Conservation (phyloP, 2,797 vertebrate genomes). For the Cuculus canorus region DNA sequence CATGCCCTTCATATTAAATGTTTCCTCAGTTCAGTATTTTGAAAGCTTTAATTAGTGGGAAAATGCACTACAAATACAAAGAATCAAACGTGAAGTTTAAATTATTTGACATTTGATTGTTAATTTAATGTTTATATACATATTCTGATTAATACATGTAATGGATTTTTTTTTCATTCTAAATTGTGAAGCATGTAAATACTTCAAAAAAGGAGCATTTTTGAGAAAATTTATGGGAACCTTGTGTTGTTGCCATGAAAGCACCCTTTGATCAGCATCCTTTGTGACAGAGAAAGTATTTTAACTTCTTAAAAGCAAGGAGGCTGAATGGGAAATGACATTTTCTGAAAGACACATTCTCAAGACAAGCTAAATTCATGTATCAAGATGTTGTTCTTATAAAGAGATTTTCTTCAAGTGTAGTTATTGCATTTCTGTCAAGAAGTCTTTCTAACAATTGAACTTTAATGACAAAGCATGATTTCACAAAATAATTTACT, state of each 20-base stretch:
- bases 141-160: neutral
- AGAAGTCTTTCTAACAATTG: neutral
- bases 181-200: neutral
- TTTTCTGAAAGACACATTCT: neutral
- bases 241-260: neutral
- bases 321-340: neutral
- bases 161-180: neutral
- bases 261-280: neutral
- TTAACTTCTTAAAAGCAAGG: neutral
- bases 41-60: slow-evolving; percentile 40
- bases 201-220: neutral
- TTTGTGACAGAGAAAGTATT: neutral
- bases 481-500: neutral
- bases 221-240: neutral
- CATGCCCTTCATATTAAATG: slow-evolving; percentile 27
- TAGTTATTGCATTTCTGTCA: neutral
- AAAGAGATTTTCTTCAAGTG: neutral
- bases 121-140: neutral
- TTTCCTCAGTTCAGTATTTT: slow-evolving; percentile 46
- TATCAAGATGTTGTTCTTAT: neutral
- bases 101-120: neutral
- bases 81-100: neutral
- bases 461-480: neutral
- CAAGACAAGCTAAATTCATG: neutral
- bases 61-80: neutral